phyloP scores from a whole-genome alignment of 2,113 vertebrate genomes.

The Trematocara nigrifrons region DNA sequence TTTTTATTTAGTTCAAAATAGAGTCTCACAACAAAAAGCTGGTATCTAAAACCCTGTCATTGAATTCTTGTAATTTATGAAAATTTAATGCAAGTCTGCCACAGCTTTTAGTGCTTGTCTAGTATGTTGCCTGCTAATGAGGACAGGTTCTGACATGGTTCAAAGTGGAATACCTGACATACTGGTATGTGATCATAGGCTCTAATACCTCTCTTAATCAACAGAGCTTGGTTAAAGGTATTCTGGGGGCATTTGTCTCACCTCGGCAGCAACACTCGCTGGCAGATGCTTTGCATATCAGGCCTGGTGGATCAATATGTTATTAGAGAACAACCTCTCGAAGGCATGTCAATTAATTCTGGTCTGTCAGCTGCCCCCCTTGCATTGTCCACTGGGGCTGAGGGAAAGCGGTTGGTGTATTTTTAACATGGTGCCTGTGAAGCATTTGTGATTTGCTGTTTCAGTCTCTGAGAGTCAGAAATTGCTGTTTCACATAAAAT shows the following conservation, averaged over 20 bases:
- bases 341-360: constrained; percentile 85
- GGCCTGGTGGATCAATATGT: constrained; percentile 84
- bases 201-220: constrained; percentile 69
- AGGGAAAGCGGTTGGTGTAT: constrained; percentile 33
- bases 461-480: not conserved
- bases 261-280: constrained; percentile 64
- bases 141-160: constrained; percentile 18
- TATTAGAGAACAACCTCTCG: constrained; percentile 90
- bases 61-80: constrained; percentile 7
- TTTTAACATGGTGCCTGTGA: constrained; percentile 37
- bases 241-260: constrained; percentile 75
- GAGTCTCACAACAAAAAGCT: not conserved
- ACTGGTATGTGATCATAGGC: constrained; percentile 44
- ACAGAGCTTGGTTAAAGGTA: constrained; percentile 61
- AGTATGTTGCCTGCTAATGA: constrained; percentile 44
- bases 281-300: constrained; percentile 85
- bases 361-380: constrained; percentile 76
- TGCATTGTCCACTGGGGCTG: constrained; percentile 54
- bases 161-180: constrained; percentile 31
- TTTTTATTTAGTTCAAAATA: not conserved
- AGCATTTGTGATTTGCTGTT: constrained; percentile 32
- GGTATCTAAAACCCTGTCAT: not conserved
- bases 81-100: not conserved
- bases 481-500: not conserved
- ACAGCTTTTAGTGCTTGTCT: not conserved